These are phyloP conservation scores for Corynorhinus townsendii DNA, from an alignment of 2,113 vertebrate species.

Conservation along the genomic window DNA sequence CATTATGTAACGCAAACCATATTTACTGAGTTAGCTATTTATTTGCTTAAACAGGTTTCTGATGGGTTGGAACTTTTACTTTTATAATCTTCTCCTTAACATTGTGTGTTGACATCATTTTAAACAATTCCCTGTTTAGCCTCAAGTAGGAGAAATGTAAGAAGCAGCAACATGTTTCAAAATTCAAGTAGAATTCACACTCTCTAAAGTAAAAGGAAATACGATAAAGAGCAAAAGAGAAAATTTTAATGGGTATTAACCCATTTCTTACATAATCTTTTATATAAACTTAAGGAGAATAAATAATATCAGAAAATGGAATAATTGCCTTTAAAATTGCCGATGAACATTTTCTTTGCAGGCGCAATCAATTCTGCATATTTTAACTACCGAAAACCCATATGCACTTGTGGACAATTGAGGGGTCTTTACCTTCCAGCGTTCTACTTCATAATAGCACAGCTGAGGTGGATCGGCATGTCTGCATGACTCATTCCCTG, in stretches of 20 bases:
- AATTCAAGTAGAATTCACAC: background rate
- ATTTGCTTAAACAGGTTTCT: background rate
- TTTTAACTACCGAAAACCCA: background rate
- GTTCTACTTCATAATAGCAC: background rate
- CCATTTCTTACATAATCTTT: background rate
- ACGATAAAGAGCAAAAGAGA: background rate
- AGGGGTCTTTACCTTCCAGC: background rate
- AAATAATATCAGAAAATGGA: background rate
- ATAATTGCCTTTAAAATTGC: background rate
- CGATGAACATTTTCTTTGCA: background rate
- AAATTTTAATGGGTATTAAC: background rate
- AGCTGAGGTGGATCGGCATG: constrained; percentile 34
- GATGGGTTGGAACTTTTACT: background rate
- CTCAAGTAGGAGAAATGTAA: background rate
- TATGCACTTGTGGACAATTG: background rate
- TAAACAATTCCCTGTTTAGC: background rate
- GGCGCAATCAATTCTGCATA: background rate
- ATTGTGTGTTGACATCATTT: background rate
- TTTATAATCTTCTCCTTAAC: background rate
- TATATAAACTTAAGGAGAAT: background rate
- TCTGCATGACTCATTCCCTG: background rate
- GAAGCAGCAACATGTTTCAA: background rate
- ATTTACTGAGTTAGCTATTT: too few species aligned
- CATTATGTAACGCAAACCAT: background rate
- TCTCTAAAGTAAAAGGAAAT: background rate